Evolutionary conservation across 2,797 vertebrate genomes (phyloP).

Genomic region (Myotis findleyi): DNA sequence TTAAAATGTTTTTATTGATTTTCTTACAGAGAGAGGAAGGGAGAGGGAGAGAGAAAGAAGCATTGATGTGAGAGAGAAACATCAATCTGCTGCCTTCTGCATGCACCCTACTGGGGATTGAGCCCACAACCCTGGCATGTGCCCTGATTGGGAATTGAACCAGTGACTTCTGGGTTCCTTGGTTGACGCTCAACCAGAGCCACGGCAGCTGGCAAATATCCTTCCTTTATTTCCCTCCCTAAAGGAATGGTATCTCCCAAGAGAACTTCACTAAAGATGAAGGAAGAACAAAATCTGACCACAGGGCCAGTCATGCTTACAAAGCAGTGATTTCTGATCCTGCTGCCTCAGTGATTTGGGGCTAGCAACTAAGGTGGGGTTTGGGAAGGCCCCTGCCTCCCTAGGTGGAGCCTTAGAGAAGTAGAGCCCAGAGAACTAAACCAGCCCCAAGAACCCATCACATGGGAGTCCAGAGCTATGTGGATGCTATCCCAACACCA

Average conservation of each 20-base stretch:
- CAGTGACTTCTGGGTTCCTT: no score
- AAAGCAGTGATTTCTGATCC: conserved; percentile 42
- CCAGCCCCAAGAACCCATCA: conserved; percentile 2
- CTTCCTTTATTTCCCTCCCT: background rate
- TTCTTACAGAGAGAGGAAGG: no score
- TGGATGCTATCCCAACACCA: background rate
- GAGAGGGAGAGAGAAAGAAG: no score
- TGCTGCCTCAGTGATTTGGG: background rate
- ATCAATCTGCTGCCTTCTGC: no score
- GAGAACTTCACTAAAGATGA: conserved; percentile 27
- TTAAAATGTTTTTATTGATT: no score
- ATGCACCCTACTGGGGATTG: no score
- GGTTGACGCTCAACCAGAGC: no score
- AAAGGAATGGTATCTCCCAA: conserved; percentile 9
- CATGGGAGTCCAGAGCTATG: background rate
- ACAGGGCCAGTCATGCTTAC: background rate
- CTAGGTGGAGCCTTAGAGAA: background rate
- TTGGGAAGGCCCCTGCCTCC: background rate
- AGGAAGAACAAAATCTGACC: background rate
- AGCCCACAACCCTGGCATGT: no score
- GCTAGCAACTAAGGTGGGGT: background rate
- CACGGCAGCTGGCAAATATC: background rate
- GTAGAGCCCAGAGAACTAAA: background rate
- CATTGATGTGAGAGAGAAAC: no score
- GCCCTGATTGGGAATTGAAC: no score